Percentiles rank a stretch among this genome's conserved stretches.
Conservation (phyloP, 2,888 invertebrate species). For the Pollenia angustigena region DNA sequence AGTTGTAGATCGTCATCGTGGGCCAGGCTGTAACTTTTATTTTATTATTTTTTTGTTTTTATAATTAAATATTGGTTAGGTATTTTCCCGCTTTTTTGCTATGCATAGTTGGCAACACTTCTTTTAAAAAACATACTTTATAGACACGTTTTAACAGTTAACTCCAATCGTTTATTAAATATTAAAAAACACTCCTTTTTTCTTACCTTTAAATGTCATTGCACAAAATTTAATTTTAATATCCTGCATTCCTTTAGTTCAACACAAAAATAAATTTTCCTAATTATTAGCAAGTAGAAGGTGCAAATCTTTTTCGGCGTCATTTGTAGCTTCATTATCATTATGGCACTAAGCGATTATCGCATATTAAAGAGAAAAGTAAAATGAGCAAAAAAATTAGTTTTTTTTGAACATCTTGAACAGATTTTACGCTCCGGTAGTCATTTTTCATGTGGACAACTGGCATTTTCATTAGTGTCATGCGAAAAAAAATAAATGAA, state of each 20-base stretch:
- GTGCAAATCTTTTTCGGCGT: not conserved
- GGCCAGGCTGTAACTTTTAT: no score
- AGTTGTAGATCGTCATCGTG: no score
- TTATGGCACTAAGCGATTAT: slow-evolving; percentile 39
- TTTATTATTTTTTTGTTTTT: no score
- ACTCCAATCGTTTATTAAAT: not conserved
- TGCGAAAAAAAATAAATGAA: not conserved
- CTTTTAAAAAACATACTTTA: not conserved
- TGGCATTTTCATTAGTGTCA: slow-evolving; percentile 53
- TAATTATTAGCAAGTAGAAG: slow-evolving; percentile 31
- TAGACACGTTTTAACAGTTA: not conserved
- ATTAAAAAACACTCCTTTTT: not conserved
- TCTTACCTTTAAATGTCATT: not conserved
- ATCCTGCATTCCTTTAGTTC: not conserved
- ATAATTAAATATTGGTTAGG: no score
- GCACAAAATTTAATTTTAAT: slow-evolving; percentile 32
- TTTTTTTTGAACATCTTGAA: slow-evolving; percentile 39
- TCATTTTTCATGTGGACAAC: slow-evolving; percentile 59
- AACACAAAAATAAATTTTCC: slow-evolving; percentile 20
- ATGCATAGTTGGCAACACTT: not conserved
- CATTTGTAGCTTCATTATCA: slow-evolving; percentile 49
- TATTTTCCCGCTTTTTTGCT: no score
- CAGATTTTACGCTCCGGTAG: slow-evolving; percentile 56
- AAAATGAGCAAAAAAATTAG: not conserved
- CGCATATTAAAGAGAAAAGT: slow-evolving; percentile 32